A percentile compares a stretch with the other conserved stretches of the same genome.
Evolutionary conservation across 1,140 invertebrate species (phyloP).

Genomic region (Zaprionus vittiger): DNA sequence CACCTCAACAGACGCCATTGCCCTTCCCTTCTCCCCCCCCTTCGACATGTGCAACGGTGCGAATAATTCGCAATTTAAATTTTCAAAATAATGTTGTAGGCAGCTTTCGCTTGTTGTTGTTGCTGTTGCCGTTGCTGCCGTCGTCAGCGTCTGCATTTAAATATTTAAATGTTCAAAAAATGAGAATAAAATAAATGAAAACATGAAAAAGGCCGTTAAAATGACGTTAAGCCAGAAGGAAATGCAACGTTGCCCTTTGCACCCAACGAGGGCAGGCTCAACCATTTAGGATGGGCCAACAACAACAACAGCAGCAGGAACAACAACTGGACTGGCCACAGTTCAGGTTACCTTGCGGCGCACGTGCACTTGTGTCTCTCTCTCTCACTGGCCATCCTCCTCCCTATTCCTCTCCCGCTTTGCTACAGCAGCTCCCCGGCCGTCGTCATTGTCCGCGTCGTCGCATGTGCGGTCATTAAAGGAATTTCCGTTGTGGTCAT

Average conservation of each 20-base stretch:
- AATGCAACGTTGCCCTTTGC: slow-evolving; percentile 47
- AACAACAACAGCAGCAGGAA: neutral
- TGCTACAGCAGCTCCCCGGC: slow-evolving; percentile 10
- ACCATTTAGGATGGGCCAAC: slow-evolving; percentile 40
- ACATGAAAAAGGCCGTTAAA: slow-evolving; percentile 36
- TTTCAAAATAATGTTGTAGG: slow-evolving; percentile 47
- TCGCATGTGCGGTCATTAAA: slow-evolving; percentile 73
- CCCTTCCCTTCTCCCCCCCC: neutral
- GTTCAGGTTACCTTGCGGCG: slow-evolving; percentile 42
- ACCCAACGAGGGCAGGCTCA: slow-evolving; percentile 15
- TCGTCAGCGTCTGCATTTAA: slow-evolving; percentile 32
- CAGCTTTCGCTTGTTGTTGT: slow-evolving; percentile 13
- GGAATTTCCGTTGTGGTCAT: slow-evolving; percentile 73
- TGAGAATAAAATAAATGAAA: slow-evolving; percentile 18
- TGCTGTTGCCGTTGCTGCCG: neutral
- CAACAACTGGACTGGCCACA: slow-evolving; percentile 1
- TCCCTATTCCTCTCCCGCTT: neutral
- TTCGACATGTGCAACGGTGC: slow-evolving; percentile 43
- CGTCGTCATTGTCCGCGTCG: slow-evolving; percentile 55
- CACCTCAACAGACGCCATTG: slow-evolving; percentile 17
- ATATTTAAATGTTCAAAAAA: slow-evolving; percentile 37
- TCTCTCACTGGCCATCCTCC: neutral
- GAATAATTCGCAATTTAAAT: slow-evolving; percentile 63
- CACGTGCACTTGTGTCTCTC: slow-evolving; percentile 55
- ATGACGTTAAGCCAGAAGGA: slow-evolving; percentile 34